Percentiles rank a stretch among this genome's conserved stretches.
Evolutionary conservation across 2,797 vertebrate genomes (phyloP).

Genomic region (Sphaeramia orbicularis): DNA sequence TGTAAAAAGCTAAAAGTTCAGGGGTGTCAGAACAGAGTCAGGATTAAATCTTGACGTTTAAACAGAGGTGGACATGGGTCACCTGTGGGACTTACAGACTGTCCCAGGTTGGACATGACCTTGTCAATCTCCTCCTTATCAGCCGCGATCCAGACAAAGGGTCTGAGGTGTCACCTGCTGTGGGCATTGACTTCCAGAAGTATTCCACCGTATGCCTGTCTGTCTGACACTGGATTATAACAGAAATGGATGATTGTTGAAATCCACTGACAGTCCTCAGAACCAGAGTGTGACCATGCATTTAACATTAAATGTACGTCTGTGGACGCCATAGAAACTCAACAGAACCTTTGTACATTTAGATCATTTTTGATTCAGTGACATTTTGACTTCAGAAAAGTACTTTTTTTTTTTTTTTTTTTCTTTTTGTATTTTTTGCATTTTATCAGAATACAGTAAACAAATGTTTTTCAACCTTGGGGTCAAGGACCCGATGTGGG

Average conservation of each 20-base stretch:
- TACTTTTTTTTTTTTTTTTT: too few species aligned
- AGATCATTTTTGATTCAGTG: too few species aligned
- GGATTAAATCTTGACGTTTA: constrained; percentile 35
- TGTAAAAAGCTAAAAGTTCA: background rate
- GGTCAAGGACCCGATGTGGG: too few species aligned
- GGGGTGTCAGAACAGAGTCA: constrained; percentile 12
- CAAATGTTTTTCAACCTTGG: too few species aligned
- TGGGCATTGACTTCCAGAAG: constrained; percentile 54
- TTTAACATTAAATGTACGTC: background rate
- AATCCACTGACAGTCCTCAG: background rate
- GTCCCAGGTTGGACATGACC: constrained; percentile 47
- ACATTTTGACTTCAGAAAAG: too few species aligned
- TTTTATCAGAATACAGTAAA: too few species aligned
- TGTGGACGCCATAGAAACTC: background rate
- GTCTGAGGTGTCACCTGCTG: constrained; percentile 62
- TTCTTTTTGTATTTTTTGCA: too few species aligned
- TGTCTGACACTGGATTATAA: constrained; percentile 50
- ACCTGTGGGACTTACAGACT: constrained; percentile 51
- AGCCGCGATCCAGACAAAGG: constrained; percentile 68
- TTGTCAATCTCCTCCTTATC: constrained; percentile 70
- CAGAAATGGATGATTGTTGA: constrained; percentile 29
- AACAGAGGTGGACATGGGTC: constrained; percentile 48
- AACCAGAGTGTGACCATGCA: background rate
- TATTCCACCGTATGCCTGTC: constrained; percentile 7
- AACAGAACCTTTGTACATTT: constrained; percentile 10